A percentile compares a stretch with the other conserved stretches of the same genome.
phyloP scores from a whole-genome alignment of 2,113 vertebrate genomes.

The Myodes glareolus region DNA sequence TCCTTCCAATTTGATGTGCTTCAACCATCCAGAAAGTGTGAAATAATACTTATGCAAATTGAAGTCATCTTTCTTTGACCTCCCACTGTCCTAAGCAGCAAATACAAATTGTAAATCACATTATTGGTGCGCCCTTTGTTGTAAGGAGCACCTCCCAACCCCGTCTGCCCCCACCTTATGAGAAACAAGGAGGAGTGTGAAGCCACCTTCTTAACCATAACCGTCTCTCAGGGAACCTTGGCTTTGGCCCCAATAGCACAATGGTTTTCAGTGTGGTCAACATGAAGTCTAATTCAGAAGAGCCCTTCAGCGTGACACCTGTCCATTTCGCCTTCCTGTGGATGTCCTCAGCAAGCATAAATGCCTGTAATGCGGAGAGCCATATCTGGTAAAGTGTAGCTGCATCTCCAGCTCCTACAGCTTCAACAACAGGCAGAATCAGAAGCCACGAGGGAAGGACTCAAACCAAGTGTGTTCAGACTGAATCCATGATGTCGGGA shows the following conservation, averaged over 20 bases:
- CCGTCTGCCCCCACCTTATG: conserved; percentile 42
- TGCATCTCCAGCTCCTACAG: conserved; percentile 92
- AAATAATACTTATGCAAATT: conserved; percentile 51
- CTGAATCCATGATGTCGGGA: conserved; percentile 87
- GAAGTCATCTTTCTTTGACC: conserved; percentile 5
- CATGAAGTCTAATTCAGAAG: conserved; percentile 40
- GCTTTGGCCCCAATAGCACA: conserved; percentile 42
- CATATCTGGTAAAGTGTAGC: conserved; percentile 89
- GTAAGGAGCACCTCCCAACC: background rate
- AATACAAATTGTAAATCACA: conserved; percentile 13
- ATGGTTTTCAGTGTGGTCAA: background rate
- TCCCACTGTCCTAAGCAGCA: background rate
- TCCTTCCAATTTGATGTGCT: conserved; percentile 20
- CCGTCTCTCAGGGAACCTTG: background rate
- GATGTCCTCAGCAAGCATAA: conserved; percentile 95
- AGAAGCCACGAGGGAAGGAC: conserved; percentile 82
- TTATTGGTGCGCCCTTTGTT: conserved; percentile 41
- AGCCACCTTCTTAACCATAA: conserved; percentile 30
- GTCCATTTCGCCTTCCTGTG: conserved; percentile 89
- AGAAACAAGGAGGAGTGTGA: conserved; percentile 58
- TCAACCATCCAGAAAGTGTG: background rate
- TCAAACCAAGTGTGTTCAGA: conserved; percentile 56
- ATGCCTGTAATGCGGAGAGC: conserved; percentile 89
- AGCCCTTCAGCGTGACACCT: conserved; percentile 83
- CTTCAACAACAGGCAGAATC: conserved; percentile 88